Evolutionary conservation across 2,113 vertebrate genomes (phyloP).

Genomic region (Arothron firmamentum): DNA sequence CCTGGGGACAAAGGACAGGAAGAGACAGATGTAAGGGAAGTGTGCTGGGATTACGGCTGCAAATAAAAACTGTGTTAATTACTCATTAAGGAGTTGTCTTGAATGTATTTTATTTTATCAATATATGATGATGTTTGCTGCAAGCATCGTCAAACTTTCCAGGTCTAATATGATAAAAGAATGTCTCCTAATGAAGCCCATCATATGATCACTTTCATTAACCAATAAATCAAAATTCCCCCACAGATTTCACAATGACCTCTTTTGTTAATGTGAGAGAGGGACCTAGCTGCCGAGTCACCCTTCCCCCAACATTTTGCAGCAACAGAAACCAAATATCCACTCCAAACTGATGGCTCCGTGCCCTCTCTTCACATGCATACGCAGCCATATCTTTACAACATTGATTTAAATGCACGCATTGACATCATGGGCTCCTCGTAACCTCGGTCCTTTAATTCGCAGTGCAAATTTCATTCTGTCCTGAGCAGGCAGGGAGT

Average conservation of each 20-base stretch:
- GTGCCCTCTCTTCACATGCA: constrained; percentile 39
- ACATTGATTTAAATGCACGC: constrained; percentile 22
- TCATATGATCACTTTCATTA: background rate
- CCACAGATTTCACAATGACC: constrained; percentile 8
- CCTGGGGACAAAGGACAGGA: constrained; percentile 70
- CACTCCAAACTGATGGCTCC: constrained; percentile 32
- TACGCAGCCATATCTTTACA: constrained; percentile 6
- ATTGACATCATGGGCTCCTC: background rate
- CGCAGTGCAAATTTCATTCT: constrained; percentile 8
- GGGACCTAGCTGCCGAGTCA: constrained; percentile 25
- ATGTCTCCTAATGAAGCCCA: too few species aligned
- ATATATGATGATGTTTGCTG: background rate
- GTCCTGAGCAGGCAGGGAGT: constrained; percentile 7
- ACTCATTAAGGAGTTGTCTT: too few species aligned
- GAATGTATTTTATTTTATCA: too few species aligned
- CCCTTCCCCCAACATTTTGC: constrained; percentile 49
- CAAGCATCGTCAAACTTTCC: too few species aligned
- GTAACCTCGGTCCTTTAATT: constrained; percentile 40
- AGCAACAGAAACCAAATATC: constrained; percentile 39
- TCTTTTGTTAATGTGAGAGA: constrained; percentile 16
- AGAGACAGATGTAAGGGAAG: constrained; percentile 28
- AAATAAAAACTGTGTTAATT: background rate
- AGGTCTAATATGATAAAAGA: too few species aligned
- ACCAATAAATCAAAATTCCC: background rate
- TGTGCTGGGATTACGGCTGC: background rate